Evolutionary conservation across 2,797 vertebrate species (phyloP), one percentile per base, ranked within the genome.

Genomic region (Eulemur mongoz): DNA sequence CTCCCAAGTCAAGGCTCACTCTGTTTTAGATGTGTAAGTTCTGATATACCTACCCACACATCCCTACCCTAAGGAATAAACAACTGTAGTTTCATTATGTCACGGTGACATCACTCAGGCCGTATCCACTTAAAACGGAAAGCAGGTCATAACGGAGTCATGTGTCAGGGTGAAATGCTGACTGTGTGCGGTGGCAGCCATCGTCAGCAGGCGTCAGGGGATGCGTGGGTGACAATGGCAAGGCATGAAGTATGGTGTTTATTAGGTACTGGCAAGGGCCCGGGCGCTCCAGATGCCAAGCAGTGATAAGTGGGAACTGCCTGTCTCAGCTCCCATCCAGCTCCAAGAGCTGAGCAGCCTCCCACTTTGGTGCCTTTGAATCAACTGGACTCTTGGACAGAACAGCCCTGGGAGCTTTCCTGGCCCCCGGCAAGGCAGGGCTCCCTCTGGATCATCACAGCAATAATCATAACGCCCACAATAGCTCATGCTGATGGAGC

Each of bases 231-330:
- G 94, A 97, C 50, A 43, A 48, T 61, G 91, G 96, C 94, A 67
- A 80, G 87, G 79, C 86, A 59, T 95, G 97, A 97, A 97, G 83
- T 78, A 90, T 95, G 89, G 95, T 97, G 95, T 97, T 97, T 97
- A 97, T 98, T 97, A 97, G 94, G 86, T 67, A 8, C 54, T 92
- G 96, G 96, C 96, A 91, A 89, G 94, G 94, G 70, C 91, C 89
- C 0, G 7, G 23, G 89, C 73, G 87, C 70, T 94, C 88, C 65
- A 93, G 94, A 96, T 95, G 97, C 97, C 95, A 91, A 87, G 79
- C 27, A 2, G 40, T 86, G 94, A 91, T 91, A 79, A 96, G 95
- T 88, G 52, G 89, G 91, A 89, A 93, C 94, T 84, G 97, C 89
- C 93, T 96, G 75, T 94, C 89, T 97, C 89, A 94, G 95, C 95